Evolutionary conservation across 2,797 vertebrate genomes (phyloP).

Genomic region (Lerista edwardsae): DNA sequence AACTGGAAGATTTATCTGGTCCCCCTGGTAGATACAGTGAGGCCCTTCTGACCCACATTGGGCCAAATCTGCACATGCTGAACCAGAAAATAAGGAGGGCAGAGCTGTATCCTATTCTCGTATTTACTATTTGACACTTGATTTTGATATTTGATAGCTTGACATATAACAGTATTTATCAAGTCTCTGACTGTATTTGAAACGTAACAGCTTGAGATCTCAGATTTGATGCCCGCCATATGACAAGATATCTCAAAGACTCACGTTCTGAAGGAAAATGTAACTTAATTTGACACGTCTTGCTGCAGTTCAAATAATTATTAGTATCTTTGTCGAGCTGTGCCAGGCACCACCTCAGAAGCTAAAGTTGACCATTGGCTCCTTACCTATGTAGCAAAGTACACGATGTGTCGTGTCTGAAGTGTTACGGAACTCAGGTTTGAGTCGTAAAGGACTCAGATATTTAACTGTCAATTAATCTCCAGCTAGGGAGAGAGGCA

Average conservation of each 20-base stretch:
- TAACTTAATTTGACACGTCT: neutral
- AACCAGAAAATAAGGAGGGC: no score
- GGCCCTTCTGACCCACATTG: no score
- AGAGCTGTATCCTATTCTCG: neutral
- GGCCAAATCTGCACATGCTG: no score
- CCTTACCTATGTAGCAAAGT: neutral
- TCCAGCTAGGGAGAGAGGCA: constrained; percentile 25
- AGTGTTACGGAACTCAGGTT: neutral
- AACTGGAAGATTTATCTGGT: no score
- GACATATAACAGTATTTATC: neutral
- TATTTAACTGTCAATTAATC: constrained; percentile 44
- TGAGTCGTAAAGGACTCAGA: constrained; percentile 5
- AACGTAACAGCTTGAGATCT: neutral
- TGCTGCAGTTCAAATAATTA: neutral
- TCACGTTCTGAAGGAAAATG: neutral
- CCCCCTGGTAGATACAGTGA: no score
- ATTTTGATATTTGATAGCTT: neutral
- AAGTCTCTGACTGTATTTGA: neutral
- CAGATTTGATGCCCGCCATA: neutral
- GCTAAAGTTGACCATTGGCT: neutral
- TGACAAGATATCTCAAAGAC: neutral
- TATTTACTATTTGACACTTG: neutral
- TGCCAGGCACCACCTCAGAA: neutral
- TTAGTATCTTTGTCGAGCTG: neutral
- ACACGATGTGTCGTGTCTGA: fast-evolving